Evolutionary conservation across 92 coral and sea anemone species (phyloP).

Genomic region (Diadumene lineata): DNA sequence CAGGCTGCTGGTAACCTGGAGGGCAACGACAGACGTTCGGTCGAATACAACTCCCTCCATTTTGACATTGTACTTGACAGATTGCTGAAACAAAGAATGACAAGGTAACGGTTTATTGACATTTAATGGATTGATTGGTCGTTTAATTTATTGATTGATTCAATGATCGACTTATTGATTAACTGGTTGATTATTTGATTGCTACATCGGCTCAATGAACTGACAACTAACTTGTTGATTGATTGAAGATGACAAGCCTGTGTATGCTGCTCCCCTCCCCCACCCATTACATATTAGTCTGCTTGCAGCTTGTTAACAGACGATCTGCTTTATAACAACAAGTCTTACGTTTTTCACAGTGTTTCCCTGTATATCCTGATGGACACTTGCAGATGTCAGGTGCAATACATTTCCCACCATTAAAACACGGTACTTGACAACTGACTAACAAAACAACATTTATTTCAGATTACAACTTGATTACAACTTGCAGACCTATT

Average conservation of each 20-base stretch:
- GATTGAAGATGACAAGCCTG: no score
- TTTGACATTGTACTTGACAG: constrained; percentile 66
- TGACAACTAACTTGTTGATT: no score
- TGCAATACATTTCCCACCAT: constrained; percentile 78
- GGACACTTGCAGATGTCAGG: constrained; percentile 71
- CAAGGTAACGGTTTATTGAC: no score
- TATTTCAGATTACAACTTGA: neutral
- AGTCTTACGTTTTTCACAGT: constrained; percentile 69
- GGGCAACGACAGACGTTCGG: constrained; percentile 77
- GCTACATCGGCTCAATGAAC: neutral
- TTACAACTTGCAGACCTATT: no score
- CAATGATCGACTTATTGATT: no score
- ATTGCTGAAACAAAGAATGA: constrained; percentile 41
- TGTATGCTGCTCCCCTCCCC: no score
- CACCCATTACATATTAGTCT: no score
- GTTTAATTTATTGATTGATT: no score
- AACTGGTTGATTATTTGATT: no score
- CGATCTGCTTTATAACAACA: neutral
- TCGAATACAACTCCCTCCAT: constrained; percentile 73
- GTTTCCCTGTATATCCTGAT: constrained; percentile 72
- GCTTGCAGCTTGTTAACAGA: no score
- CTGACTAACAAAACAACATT: constrained; percentile 34
- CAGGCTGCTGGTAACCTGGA: constrained; percentile 68
- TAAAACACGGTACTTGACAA: constrained; percentile 60
- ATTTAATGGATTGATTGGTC: no score